Evolutionary conservation across 2,797 vertebrate species (phyloP).

Genomic region (Sebastes trivittatus): DNA sequence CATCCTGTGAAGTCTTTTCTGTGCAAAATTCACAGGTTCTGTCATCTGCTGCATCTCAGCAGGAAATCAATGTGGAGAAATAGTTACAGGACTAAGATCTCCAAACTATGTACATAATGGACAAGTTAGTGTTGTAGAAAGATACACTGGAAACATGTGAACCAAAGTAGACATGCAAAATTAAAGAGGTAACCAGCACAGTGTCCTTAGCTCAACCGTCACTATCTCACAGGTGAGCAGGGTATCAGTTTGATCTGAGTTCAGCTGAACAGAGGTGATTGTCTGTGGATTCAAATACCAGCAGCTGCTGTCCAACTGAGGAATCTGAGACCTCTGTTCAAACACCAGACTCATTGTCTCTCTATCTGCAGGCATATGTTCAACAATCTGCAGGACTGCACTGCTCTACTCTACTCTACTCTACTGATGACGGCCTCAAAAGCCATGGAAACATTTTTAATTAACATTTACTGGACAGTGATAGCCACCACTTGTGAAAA

Average conservation of each 20-base stretch:
- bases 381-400: neutral
- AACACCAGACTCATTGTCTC: slow-evolving; percentile 9
- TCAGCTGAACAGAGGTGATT: neutral
- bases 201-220: neutral
- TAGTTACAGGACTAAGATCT: neutral
- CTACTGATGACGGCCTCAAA: neutral
- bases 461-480: neutral
- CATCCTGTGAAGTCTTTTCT: no score
- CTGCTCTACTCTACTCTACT: no score
- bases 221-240: slow-evolving; percentile 17
- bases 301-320: neutral
- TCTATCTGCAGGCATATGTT: neutral
- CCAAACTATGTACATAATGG: neutral
- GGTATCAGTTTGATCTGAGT: neutral
- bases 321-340: slow-evolving; percentile 4
- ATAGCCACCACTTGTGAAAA: neutral
- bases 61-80: neutral
- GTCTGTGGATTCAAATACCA: neutral
- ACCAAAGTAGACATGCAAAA: neutral
- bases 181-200: neutral
- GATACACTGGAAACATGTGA: neutral
- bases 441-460: neutral
- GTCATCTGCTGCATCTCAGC: neutral
- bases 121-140: neutral
- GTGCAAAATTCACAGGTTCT: neutral